Conservation (phyloP, 2,113 vertebrate genomes). For the Coptodon rendalli region DNA sequence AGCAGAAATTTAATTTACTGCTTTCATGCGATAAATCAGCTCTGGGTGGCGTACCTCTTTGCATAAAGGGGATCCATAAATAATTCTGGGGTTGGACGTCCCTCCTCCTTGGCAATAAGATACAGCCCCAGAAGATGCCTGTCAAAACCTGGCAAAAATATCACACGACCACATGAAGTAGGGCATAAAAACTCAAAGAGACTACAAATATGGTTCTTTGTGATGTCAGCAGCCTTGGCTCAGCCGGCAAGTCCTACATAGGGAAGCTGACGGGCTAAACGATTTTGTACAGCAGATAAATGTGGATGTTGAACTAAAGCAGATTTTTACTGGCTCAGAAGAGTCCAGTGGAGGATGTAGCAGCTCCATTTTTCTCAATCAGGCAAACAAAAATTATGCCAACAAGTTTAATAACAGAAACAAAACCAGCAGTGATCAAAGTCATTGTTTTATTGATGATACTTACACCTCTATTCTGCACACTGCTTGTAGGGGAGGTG, state of each 20-base stretch:
- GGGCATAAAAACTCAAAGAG: not conserved
- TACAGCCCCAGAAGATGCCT: conserved; percentile 89
- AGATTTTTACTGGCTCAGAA: not conserved
- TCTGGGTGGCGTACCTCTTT: conserved; percentile 72
- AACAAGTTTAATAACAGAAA: not conserved
- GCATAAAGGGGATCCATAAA: conserved; percentile 84
- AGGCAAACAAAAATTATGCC: not conserved
- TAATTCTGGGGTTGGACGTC: conserved; percentile 81
- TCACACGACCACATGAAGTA: not conserved
- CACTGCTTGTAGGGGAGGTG: not conserved
- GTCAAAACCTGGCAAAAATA: conserved; percentile 82
- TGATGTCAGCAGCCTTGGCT: not conserved
- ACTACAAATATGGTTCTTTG: not conserved
- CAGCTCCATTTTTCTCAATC: not conserved
- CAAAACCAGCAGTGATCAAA: not conserved
- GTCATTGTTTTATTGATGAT: not conserved
- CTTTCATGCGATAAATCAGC: not conserved
- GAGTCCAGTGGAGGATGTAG: not conserved
- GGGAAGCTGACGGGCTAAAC: not conserved
- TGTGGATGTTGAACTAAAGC: not conserved
- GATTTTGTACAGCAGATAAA: not conserved
- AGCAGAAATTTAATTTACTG: not conserved
- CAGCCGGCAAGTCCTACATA: not conserved
- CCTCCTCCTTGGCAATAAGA: conserved; percentile 84
- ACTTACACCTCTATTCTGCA: not conserved